Base-by-base conservation (phyloP, 2,113 vertebrate species). In the Amblyornis subalaris region DNA sequence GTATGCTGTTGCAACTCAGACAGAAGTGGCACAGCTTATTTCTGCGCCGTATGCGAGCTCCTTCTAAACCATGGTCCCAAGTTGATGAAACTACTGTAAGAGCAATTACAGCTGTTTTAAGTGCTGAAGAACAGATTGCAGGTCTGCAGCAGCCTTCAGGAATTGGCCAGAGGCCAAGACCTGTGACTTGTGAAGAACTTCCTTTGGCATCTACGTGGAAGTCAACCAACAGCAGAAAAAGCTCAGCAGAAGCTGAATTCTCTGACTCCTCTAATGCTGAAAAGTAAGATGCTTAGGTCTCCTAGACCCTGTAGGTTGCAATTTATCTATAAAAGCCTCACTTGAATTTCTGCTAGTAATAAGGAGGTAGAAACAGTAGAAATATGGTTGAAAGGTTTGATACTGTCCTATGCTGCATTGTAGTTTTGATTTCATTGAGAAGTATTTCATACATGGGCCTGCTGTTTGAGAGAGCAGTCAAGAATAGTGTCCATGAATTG, bases 11-110 rank as follows among this genome's bases (percentile, higher is more conserved):
- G 51, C 98, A 99, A 75, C 98, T 99, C 51, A 98, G 98, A 75
- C 98, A 99, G 84, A 99, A 99, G 93, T 99, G 99, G 99, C 98
- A 99, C 23, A 98, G 97, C 72, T 96, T 99, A 90, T 99, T 99
- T 96, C 94, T 98, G 88, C 98, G 98, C 58, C 97, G 98, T 67
- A 99, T 99, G 97, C 98, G 97, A 82, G 97, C 97, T 57, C 99
- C 99, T 19, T 98, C 98, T n/a, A 99, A 99, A 94, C 97, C 97
- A 0, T 99, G 98, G 98, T 98, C 98, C 88, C 98, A 98, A 92
- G 98, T 96, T 74, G 99, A 99, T 65, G 99, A 99, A 95, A 95
- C 98, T 69, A 98, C 98, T 44, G 64, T 99, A 82, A 97, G 97
- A 82, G 96, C 98, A 42, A 96, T 99, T 88, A 97, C 98, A 76